Evolutionary conservation across 2,113 vertebrate genomes (phyloP), one percentile per base, ranked within the genome.

Genomic region (Eolophus roseicapilla): DNA sequence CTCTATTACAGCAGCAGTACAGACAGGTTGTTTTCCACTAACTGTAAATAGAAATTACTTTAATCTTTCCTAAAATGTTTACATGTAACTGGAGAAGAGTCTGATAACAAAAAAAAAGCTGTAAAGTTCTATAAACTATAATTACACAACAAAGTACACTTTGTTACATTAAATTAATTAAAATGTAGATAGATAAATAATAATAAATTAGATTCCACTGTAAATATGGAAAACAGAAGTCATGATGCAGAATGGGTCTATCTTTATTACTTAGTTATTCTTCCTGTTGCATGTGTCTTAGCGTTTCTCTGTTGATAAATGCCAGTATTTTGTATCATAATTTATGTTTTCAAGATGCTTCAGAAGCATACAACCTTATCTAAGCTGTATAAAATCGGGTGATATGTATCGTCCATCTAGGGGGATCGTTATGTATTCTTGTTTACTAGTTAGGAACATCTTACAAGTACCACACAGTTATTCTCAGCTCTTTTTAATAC

Each of bases 1-100:
- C 97, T 98, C 95, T 87, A 1, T 70, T 90, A 37, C 47, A 47
- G 88, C 90, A 80, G 80, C 62, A 96, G 49, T 93, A 75, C 23
- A 3, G 96, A 65, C 93, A 95, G 95, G 52, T 94, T 97, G 89
- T 93, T 97, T 97, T 93, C 92, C 50, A 80, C 86, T 92, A 94
- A 55, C 50, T 93, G 76, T 91, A 97, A 97, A 98, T 82, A 97
- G 92, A 96, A 97, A 96, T 96, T 89, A 95, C 47, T 96, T 55
- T 82, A 96, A 97, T 97, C 92, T 97, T 92, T 87, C 79, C 93
- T 96, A 95, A 97, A 96, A 95, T 96, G 96, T 97, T 96, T 97
- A 68, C 91, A 15, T 98, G 71, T 94, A 94, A 96, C 79, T 84
- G 78, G 84, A 97, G 96, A 97, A 84, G 31, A 47, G 57, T 75